Conservation (phyloP, 2,797 vertebrate species). For the Poeciliopsis turneri region DNA sequence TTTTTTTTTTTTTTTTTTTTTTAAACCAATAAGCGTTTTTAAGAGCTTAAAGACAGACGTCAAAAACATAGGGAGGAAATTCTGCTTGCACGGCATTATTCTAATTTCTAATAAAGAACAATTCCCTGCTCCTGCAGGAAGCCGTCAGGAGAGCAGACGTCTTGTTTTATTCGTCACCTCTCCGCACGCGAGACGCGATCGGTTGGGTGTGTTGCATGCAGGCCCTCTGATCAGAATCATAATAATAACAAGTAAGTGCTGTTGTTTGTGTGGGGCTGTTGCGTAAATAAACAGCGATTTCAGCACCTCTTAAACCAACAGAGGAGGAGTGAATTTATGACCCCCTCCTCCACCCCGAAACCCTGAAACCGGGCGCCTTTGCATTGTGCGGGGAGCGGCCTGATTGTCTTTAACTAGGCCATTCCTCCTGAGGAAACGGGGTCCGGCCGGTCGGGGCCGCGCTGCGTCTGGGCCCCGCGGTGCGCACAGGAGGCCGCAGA, state of each 20-base stretch:
- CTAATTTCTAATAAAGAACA: conserved; percentile 8
- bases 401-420: conserved; percentile 85
- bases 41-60: conserved; percentile 50
- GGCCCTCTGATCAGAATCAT: neutral
- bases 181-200: neutral
- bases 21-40: conserved; percentile 58
- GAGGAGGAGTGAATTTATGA: conserved; percentile 77
- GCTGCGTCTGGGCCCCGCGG: conserved; percentile 67
- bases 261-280: conserved; percentile 63
- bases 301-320: conserved; percentile 75
- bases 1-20: conserved; percentile 11
- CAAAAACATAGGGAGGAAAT: conserved; percentile 23
- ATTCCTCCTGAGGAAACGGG: conserved; percentile 80
- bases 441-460: conserved; percentile 72
- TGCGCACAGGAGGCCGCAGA: conserved; percentile 63
- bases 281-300: conserved; percentile 74
- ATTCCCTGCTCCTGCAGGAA: conserved; percentile 3
- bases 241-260: conserved; percentile 34
- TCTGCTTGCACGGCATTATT: conserved; percentile 19
- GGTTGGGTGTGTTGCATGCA: neutral
- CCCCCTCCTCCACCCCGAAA: conserved; percentile 1
- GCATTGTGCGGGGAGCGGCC: conserved; percentile 58
- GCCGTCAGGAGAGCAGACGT: neutral
- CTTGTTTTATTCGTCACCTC: neutral
- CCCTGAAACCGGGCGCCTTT: conserved; percentile 68